Percentiles rank a stretch among this genome's conserved stretches.
These are phyloP conservation scores for Leptosomus discolor DNA, from an alignment of 2,113 vertebrate species.

Conservation along the genomic window DNA sequence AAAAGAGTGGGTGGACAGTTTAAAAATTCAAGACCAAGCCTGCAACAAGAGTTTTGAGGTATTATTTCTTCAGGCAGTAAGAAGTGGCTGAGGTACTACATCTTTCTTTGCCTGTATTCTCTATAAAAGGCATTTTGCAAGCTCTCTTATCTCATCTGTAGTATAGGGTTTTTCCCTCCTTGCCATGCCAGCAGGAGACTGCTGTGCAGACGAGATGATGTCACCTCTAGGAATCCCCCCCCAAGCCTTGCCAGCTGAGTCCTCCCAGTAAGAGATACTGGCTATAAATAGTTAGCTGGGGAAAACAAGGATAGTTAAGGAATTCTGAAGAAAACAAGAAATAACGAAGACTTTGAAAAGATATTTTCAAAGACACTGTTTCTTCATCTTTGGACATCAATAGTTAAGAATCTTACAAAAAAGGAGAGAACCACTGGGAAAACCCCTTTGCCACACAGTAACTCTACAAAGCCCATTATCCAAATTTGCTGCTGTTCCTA, in stretches of 20 bases:
- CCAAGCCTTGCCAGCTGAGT: conserved; percentile 61
- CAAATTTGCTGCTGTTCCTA: background rate
- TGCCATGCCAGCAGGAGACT: conserved; percentile 22
- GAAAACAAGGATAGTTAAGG: conserved; percentile 40
- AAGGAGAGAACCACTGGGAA: background rate
- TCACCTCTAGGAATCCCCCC: conserved; percentile 73
- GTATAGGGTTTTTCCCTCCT: conserved; percentile 4
- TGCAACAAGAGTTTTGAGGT: background rate
- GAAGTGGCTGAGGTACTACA: background rate
- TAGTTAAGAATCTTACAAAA: background rate
- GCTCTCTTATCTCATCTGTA: background rate
- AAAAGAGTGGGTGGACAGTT: background rate
- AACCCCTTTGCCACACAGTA: background rate
- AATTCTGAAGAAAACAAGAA: conserved; percentile 3
- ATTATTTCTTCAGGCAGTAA: background rate
- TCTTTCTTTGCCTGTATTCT: background rate
- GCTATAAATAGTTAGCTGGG: conserved; percentile 65
- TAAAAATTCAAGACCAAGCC: background rate
- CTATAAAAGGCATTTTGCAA: conserved; percentile 23
- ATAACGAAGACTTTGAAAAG: background rate
- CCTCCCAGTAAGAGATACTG: conserved; percentile 29
- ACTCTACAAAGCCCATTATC: background rate
- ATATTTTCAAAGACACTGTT: background rate
- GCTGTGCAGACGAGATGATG: conserved; percentile 48
- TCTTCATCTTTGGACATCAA: background rate